Conservation (phyloP, 2,797 vertebrate genomes). For the Morus bassanus region DNA sequence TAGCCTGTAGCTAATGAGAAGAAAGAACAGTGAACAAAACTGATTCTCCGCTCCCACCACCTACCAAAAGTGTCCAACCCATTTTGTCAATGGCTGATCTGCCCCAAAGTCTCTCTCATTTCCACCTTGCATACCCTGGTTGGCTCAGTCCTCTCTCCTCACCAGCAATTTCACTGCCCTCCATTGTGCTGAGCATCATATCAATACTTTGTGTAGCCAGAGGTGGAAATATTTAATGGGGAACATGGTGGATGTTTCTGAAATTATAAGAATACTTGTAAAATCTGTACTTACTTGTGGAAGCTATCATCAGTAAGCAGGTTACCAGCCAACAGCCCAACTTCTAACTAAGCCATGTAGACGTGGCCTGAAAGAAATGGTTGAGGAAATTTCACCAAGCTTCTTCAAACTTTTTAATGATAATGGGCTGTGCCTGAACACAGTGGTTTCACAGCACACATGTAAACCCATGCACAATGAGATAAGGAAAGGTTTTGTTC, state of each 20-base stretch:
- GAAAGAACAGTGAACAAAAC: background rate
- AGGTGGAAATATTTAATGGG: background rate
- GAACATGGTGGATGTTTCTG: background rate
- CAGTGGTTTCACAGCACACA: background rate
- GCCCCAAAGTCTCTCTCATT: background rate
- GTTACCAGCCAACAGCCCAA: background rate
- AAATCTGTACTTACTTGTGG: background rate
- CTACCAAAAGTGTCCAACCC: background rate
- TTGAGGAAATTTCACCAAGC: background rate
- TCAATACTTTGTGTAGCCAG: background rate
- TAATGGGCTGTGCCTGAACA: background rate
- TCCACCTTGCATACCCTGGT: background rate
- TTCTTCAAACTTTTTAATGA: background rate
- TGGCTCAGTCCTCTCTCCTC: background rate
- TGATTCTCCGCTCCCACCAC: background rate
- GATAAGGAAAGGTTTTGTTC: background rate
- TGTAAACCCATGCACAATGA: fast-evolving
- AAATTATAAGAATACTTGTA: background rate
- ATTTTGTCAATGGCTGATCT: background rate
- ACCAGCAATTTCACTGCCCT: background rate
- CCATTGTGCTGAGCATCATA: background rate
- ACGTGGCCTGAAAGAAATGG: background rate
- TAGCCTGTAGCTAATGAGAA: conserved; percentile 9
- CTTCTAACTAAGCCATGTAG: background rate
- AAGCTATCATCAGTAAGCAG: background rate